Evolutionary conservation across 2,797 vertebrate genomes (phyloP).

Genomic region (Sebastiscus albofasciatus): DNA sequence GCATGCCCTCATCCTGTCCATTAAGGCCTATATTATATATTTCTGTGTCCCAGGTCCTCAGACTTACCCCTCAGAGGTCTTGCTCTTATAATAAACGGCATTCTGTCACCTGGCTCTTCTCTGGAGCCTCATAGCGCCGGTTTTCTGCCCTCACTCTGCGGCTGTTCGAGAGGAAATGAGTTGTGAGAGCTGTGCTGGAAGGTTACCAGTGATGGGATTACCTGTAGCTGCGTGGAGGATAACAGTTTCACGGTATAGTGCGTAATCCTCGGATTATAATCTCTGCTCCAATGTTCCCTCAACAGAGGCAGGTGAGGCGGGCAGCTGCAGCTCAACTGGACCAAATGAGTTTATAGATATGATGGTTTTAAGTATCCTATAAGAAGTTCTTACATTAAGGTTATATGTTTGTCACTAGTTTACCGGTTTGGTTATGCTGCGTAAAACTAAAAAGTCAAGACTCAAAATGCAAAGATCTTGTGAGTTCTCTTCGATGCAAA

Average conservation of each 20-base stretch:
- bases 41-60: background rate
- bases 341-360: background rate
- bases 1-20: background rate
- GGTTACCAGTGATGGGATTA: slow-evolving; percentile 91
- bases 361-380: background rate
- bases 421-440: background rate
- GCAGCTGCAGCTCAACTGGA: slow-evolving; percentile 39
- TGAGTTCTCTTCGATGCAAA: background rate
- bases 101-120: slow-evolving; percentile 78
- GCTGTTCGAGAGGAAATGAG: slow-evolving; percentile 72
- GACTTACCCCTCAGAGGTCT: slow-evolving; percentile 79
- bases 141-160: slow-evolving; percentile 58
- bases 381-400: background rate
- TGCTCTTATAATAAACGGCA: slow-evolving; percentile 80
- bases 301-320: slow-evolving; percentile 37
- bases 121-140: slow-evolving; percentile 64
- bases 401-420: background rate
- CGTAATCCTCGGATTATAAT: slow-evolving; percentile 93
- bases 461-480: background rate
- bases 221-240: slow-evolving; percentile 87
- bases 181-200: slow-evolving; percentile 76
- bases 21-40: background rate
- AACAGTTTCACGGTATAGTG: slow-evolving; percentile 86
- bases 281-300: slow-evolving; percentile 70
- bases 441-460: background rate